Evolutionary conservation across 2,797 vertebrate genomes (phyloP), one percentile per base, ranked within the genome.

Genomic region (Gymnopithys bicolor): DNA sequence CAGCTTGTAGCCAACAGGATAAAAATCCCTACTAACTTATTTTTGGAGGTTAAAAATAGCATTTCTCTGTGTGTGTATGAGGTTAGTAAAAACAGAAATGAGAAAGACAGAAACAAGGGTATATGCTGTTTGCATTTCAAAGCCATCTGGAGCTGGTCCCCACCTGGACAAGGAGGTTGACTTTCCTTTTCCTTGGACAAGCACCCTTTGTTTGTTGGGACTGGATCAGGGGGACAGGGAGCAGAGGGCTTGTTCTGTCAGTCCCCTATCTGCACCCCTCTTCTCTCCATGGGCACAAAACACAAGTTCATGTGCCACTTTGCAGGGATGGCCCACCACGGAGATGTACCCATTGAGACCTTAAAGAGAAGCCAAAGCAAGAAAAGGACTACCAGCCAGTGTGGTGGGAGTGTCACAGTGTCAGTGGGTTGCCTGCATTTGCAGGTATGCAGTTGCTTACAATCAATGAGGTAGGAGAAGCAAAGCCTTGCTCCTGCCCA

Each of bases 11-110:
- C 69, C 73, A 92, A 63, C 35, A 91, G 48, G 69, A 91, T 95
- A 91, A 94, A 89, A 83, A 19, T 17, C 27, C 39, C 35, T 73
- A 45, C 69, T 37, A 87, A 69, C 53, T 68, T 85, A 21, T 78
- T 95, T 95, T 84, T 27, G 11, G 79, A 84, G 33, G 73, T 83
- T 84, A 92, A 93, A 95, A 95, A 94, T 84, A 94, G 58, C 46
- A 8, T 68, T 2, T 89, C 4, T 64, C 8, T 79, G 55, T 73
- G 67, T 52, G 41, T 39, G 37, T 53, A 51, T 32, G 21, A 83
- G n/a, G 66, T 75, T 76, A 84, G 53, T 86, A 74, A 87, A 96
- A 97, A 62, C 55, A 89, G 93, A 92, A 96, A 95, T 70, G 56
- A 94, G 83, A 86, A 94, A 93, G 81, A 89, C 75, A 95, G 89